A percentile compares a stretch with the other conserved stretches of the same genome.
phyloP scores from a whole-genome alignment of 2,113 vertebrate genomes.

The Trogon melanurus region DNA sequence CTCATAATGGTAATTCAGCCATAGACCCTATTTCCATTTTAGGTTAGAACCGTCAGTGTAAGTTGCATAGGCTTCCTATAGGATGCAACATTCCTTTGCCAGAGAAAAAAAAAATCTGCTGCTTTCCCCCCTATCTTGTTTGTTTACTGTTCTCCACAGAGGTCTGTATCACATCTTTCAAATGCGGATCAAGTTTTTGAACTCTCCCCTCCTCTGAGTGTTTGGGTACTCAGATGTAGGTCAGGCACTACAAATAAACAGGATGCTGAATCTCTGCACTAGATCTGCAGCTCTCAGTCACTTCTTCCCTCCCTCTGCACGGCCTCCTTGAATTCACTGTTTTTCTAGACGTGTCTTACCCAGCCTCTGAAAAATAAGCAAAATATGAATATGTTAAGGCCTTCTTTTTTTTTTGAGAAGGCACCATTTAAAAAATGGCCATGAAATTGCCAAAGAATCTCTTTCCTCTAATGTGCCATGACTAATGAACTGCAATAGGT shows the following conservation, averaged over 20 bases:
- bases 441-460: slow-evolving; percentile 1
- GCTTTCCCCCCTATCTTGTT: background rate
- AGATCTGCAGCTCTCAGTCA: background rate
- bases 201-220: slow-evolving; percentile 6
- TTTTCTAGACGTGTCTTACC: background rate
- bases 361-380: background rate
- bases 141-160: slow-evolving; percentile 30
- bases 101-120: background rate
- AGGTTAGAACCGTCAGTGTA: background rate
- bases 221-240: slow-evolving; percentile 33
- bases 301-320: background rate
- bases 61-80: background rate
- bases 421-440: background rate
- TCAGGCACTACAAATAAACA: slow-evolving; percentile 24
- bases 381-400: background rate
- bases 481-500: slow-evolving; percentile 43
- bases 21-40: background rate
- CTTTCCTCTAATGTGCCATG: slow-evolving; percentile 38
- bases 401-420: background rate
- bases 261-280: background rate
- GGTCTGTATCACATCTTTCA: background rate
- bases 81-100: background rate
- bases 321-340: background rate
- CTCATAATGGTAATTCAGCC: background rate
- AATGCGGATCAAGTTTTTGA: slow-evolving; percentile 28